Conservation (phyloP, 2,888 invertebrate genomes). For the Himalopsyche anomala region DNA sequence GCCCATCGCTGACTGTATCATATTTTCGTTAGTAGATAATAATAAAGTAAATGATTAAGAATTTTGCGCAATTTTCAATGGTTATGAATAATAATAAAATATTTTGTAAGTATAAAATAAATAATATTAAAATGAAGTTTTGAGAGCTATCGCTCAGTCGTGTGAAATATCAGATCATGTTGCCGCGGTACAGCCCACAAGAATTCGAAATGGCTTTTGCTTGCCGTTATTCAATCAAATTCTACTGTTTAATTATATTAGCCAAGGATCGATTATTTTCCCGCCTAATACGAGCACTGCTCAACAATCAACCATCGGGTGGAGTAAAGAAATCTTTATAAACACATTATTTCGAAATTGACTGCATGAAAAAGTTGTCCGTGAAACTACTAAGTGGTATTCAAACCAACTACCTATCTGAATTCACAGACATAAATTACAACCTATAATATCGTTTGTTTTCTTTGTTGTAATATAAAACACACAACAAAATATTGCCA, state of each 20-base stretch:
- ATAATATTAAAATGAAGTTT: no score
- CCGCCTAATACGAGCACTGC: slow-evolving; percentile 56
- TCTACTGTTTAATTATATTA: slow-evolving; percentile 65
- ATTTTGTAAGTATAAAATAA: no score
- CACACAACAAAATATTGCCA: no score
- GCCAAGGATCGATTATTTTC: slow-evolving; percentile 60
- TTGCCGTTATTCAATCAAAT: slow-evolving; percentile 65
- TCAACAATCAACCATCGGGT: slow-evolving; percentile 27
- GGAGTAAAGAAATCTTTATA: slow-evolving; percentile 29
- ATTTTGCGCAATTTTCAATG: no score
- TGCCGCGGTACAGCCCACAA: slow-evolving; percentile 57
- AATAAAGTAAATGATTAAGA: no score
- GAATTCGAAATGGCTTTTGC: slow-evolving; percentile 42
- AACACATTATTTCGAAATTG: slow-evolving; percentile 36
- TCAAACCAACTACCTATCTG: no score
- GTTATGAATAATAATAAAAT: no score
- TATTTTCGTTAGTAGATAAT: no score
- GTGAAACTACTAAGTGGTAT: neutral
- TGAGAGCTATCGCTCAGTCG: neutral
- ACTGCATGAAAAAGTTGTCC: slow-evolving; percentile 1
- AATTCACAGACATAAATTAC: no score
- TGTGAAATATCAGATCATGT: neutral
- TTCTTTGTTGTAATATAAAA: no score
- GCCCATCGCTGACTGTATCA: no score
- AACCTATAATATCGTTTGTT: no score